These are phyloP conservation scores for Melieria omissa DNA, from an alignment of 2,888 invertebrate genomes.

Conservation along the genomic window DNA sequence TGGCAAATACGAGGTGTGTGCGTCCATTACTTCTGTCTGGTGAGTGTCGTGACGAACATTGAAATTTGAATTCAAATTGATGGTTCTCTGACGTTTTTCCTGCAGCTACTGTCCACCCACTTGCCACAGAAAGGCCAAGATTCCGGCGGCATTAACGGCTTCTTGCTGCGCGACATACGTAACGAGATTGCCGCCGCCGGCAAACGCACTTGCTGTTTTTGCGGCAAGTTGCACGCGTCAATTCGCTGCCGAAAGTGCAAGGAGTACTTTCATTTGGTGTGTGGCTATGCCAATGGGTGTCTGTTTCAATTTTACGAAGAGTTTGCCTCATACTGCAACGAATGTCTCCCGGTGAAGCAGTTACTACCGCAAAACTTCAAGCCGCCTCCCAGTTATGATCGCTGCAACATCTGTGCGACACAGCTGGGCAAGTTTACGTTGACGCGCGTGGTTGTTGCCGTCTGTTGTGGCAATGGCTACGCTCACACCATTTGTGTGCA, in stretches of 20 bases:
- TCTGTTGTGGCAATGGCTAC: conserved; percentile 59
- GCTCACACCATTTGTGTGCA: conserved; percentile 58
- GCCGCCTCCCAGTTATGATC: conserved; percentile 30
- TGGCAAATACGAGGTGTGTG: conserved; percentile 54
- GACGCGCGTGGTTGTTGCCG: conserved; percentile 47
- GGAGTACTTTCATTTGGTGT: conserved; percentile 54
- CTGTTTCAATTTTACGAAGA: conserved; percentile 49
- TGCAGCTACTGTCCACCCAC: conserved; percentile 76
- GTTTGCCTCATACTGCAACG: conserved; percentile 56
- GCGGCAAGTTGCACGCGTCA: conserved; percentile 49
- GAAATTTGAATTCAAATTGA: background rate
- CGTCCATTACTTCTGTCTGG: conserved; percentile 61
- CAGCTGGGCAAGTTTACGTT: conserved; percentile 42
- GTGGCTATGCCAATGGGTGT: conserved; percentile 52
- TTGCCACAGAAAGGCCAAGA: conserved; percentile 77
- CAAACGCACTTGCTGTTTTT: conserved; percentile 53
- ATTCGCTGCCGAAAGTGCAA: conserved; percentile 54
- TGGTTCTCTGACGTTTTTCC: background rate
- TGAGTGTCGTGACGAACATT: conserved; percentile 39
- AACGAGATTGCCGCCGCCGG: conserved; percentile 71
- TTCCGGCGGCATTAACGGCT: conserved; percentile 80
- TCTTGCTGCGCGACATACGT: conserved; percentile 76
- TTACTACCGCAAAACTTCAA: conserved; percentile 36
- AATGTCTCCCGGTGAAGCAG: conserved; percentile 50
- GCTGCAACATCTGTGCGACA: conserved; percentile 55